phyloP scores from a whole-genome alignment of 2,888 invertebrate species.

The Mechanitis messenoides region DNA sequence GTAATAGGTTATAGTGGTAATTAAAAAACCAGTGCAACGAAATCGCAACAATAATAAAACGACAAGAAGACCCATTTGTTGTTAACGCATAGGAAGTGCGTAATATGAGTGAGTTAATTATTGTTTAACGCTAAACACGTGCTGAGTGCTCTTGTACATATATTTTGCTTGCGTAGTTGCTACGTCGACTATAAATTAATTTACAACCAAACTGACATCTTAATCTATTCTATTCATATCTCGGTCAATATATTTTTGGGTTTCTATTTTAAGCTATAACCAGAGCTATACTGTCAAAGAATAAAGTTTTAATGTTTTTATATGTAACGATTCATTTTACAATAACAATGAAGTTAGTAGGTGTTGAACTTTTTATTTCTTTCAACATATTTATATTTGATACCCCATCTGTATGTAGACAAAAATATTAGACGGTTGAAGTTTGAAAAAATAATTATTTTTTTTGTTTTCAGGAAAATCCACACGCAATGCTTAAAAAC shows the following conservation, averaged over 20 bases:
- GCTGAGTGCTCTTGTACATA: slow-evolving; percentile 32
- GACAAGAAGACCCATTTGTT: slow-evolving; percentile 35
- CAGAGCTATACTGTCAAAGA: slow-evolving; percentile 2
- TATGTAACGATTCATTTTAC: background rate
- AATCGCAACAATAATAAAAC: slow-evolving; percentile 41
- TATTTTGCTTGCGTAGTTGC: slow-evolving; percentile 42
- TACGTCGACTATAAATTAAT: slow-evolving; percentile 31
- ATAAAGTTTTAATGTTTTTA: background rate
- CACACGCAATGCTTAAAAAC: slow-evolving; percentile 38
- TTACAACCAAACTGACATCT: background rate
- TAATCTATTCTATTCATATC: background rate
- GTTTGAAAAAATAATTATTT: slow-evolving; percentile 23
- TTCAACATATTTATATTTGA: background rate
- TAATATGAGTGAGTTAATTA: slow-evolving; percentile 42
- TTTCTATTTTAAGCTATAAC: slow-evolving; percentile 1
- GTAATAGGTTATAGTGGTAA: slow-evolving; percentile 69
- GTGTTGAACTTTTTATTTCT: background rate
- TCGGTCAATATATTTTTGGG: slow-evolving; percentile 6
- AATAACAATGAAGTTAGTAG: slow-evolving; percentile 1
- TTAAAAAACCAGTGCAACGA: slow-evolving; percentile 52
- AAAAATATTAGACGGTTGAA: no score
- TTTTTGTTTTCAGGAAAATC: slow-evolving; percentile 49
- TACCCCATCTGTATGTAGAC: no score
- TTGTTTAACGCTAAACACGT: slow-evolving; percentile 59
- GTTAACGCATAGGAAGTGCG: slow-evolving; percentile 46